Conservation (phyloP, 2,888 invertebrate genomes). For the Teleogryllus oceanicus region DNA sequence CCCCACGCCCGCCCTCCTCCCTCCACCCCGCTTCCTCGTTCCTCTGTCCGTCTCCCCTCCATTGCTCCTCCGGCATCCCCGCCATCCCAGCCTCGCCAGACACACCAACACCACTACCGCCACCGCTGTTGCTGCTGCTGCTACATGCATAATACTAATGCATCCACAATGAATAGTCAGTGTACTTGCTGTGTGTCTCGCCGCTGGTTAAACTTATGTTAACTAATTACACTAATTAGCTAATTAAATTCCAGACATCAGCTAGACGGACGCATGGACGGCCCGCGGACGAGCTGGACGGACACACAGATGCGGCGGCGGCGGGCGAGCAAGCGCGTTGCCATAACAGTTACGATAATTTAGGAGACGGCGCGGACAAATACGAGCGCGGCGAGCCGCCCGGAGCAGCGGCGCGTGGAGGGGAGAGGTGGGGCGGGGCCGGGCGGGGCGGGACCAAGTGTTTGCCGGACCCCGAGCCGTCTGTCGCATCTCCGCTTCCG, state of each 20-base stretch:
- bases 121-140: background rate
- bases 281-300: constrained; percentile 21
- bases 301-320: constrained; percentile 20
- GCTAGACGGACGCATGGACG: background rate
- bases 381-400: background rate
- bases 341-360: constrained; percentile 12
- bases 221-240: constrained; percentile 49
- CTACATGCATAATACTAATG: constrained; percentile 27
- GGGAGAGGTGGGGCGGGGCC: background rate
- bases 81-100: background rate
- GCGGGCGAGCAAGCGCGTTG: background rate
- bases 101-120: background rate
- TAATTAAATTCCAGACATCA: constrained; percentile 45
- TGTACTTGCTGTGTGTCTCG: too few relatives aligned
- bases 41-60: background rate
- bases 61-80: background rate
- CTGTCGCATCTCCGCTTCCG: too few relatives aligned
- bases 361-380: constrained; percentile 22
- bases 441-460: background rate
- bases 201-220: constrained; percentile 38
- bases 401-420: background rate
- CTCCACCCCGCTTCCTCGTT: background rate
- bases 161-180: constrained; percentile 30
- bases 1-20: background rate
- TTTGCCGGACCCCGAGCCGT: too few relatives aligned